A percentile compares a stretch with the other conserved stretches of the same genome.
Conservation (phyloP, 2,888 invertebrate species). For the Omphaloscelis lunosa region DNA sequence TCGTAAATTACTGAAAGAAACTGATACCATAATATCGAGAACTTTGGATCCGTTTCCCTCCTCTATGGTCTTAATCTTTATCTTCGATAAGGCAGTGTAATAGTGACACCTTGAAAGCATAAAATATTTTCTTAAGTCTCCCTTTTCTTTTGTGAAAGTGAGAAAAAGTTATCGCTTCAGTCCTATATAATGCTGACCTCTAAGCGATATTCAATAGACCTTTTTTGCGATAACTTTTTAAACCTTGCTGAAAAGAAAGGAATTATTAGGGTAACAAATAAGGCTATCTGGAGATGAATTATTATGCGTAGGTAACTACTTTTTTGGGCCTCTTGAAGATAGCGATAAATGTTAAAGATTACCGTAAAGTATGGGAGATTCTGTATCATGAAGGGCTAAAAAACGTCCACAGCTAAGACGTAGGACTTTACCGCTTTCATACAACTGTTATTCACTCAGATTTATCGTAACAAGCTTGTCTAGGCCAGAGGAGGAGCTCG, state of each 20-base stretch:
- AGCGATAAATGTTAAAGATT: constrained; percentile 35
- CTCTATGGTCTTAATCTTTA: constrained; percentile 63
- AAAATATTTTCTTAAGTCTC: constrained; percentile 54
- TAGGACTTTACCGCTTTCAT: too few relatives aligned
- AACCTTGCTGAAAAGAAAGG: constrained; percentile 61
- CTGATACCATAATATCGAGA: constrained; percentile 58
- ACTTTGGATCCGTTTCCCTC: constrained; percentile 36
- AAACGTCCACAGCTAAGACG: background rate
- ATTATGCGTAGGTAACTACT: constrained; percentile 40
- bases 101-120: constrained; percentile 45
- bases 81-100: constrained; percentile 42
- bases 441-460: too few relatives aligned
- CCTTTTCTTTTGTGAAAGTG: constrained; percentile 45
- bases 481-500: too few relatives aligned
- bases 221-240: constrained; percentile 63
- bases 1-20: constrained; percentile 60
- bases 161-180: constrained; percentile 55
- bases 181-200: constrained; percentile 58
- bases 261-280: constrained; percentile 65
- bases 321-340: constrained; percentile 38
- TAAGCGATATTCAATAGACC: constrained; percentile 63
- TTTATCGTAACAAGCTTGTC: too few relatives aligned
- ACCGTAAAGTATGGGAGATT: constrained; percentile 37
- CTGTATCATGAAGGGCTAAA: background rate
- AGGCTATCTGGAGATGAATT: constrained; percentile 57